These are phyloP conservation scores for Adelphocoris suturalis DNA, from an alignment of 2,888 invertebrate genomes.

Conservation along the genomic window DNA sequence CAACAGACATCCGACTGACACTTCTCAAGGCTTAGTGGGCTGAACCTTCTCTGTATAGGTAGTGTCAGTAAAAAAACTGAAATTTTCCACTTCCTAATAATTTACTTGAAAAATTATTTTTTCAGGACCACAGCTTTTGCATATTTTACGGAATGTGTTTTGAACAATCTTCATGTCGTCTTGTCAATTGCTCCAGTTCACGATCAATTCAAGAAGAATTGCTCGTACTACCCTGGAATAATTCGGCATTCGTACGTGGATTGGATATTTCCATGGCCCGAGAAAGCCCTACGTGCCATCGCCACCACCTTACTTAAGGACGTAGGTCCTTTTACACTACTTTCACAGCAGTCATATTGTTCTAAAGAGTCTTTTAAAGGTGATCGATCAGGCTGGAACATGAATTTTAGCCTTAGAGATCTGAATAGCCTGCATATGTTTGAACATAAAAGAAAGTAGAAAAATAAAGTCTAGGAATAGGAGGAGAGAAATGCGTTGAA, in stretches of 20 bases:
- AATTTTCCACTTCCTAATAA: no score
- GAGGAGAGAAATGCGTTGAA: no score
- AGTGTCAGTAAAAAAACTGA: no score
- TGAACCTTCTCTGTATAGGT: no score
- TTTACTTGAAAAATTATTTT: neutral
- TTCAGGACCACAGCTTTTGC: constrained; percentile 18
- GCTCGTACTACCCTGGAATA: constrained; percentile 94
- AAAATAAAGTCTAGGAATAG: no score
- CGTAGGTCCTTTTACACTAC: constrained; percentile 80
- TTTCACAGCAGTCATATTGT: no score
- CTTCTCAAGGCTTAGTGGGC: no score
- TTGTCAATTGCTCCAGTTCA: constrained; percentile 94
- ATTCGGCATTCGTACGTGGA: constrained; percentile 95
- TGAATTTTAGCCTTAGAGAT: no score
- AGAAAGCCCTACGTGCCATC: constrained; percentile 92
- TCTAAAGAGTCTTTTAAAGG: no score
- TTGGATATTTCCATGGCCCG: constrained; percentile 97
- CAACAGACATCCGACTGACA: no score
- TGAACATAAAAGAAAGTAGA: no score
- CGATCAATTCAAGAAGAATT: constrained; percentile 89
- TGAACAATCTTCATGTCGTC: constrained; percentile 93
- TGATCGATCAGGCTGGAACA: no score
- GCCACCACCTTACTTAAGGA: constrained; percentile 91
- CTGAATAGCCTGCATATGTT: constrained; percentile 78
- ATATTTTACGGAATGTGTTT: constrained; percentile 88